These are phyloP conservation scores for Bucorvus abyssinicus DNA, from an alignment of 2,797 vertebrate species.

Conservation along the genomic window DNA sequence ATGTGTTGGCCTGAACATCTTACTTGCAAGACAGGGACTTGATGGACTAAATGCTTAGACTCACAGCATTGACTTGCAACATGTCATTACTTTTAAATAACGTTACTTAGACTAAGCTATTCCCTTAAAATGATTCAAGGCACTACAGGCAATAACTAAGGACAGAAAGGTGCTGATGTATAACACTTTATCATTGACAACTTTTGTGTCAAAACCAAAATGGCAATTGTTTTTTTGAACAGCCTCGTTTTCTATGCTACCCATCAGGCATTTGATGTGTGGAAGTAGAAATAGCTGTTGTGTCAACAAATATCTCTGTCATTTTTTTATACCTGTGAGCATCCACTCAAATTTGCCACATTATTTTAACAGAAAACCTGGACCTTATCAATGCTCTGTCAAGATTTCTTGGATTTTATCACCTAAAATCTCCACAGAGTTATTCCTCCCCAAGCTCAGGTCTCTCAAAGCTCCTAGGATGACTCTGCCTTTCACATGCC, in stretches of 20 bases:
- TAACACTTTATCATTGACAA: conserved; percentile 68
- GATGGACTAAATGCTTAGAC: background rate
- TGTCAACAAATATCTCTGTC: background rate
- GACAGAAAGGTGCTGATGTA: conserved; percentile 73
- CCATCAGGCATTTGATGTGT: background rate
- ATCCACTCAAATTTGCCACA: background rate
- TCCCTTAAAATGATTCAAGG: conserved; percentile 87
- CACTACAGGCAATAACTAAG: conserved; percentile 88
- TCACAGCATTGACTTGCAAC: background rate
- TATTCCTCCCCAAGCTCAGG: background rate
- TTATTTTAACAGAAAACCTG: background rate
- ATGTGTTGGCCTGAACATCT: background rate
- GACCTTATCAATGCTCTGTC: background rate
- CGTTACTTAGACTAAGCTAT: conserved; percentile 60
- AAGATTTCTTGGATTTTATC: background rate
- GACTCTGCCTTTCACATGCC: background rate
- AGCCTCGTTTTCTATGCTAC: background rate
- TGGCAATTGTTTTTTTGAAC: background rate
- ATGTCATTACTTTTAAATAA: background rate
- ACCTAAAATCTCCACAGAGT: background rate
- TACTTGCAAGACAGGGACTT: background rate
- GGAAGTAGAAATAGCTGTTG: background rate
- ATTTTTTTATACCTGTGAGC: background rate
- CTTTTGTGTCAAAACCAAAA: conserved; percentile 47
- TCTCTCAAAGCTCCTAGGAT: background rate